Percentiles rank a stretch among this genome's conserved stretches.
Conservation (phyloP, 2,888 invertebrate genomes). For the Drosophila greeni region DNA sequence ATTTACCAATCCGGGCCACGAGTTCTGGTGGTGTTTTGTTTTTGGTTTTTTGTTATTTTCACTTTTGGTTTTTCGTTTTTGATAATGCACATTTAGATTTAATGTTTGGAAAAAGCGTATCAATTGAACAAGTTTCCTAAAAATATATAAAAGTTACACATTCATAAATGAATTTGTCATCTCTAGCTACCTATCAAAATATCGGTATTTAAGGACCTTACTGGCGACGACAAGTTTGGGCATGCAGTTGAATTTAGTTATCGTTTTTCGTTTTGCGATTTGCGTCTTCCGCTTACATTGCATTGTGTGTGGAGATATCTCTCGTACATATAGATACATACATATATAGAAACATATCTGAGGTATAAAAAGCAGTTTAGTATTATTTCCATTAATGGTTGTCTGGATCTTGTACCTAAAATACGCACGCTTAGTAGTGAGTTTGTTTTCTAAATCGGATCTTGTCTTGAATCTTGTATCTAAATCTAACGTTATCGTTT, state of each 20-base stretch:
- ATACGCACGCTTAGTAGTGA: slow-evolving; percentile 34
- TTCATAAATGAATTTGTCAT: slow-evolving; percentile 49
- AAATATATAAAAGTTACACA: slow-evolving; percentile 59
- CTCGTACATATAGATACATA: slow-evolving; percentile 18
- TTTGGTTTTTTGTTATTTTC: background rate
- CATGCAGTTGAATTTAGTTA: slow-evolving; percentile 6
- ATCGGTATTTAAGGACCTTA: slow-evolving; percentile 26
- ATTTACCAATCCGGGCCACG: slow-evolving; percentile 27
- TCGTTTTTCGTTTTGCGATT: background rate
- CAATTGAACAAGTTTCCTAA: slow-evolving; percentile 61
- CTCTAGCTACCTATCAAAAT: slow-evolving; percentile 59
- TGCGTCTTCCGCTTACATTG: background rate
- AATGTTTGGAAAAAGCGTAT: slow-evolving; percentile 53
- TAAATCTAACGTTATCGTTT: slow-evolving; percentile 10
- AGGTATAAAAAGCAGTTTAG: slow-evolving; percentile 54
- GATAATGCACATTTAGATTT: slow-evolving; percentile 63
- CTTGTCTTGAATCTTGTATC: slow-evolving; percentile 2
- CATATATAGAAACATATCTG: slow-evolving; percentile 48
- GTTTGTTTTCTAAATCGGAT: slow-evolving; percentile 16
- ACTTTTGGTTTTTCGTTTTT: background rate
- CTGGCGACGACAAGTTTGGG: slow-evolving; percentile 25
- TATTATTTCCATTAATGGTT: slow-evolving; percentile 19
- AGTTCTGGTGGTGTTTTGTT: slow-evolving; percentile 11
- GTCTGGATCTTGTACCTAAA: slow-evolving; percentile 23
- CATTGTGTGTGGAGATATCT: slow-evolving; percentile 9